These are phyloP conservation scores for Scomber scombrus DNA, from an alignment of 2,113 vertebrate species.

Conservation along the genomic window DNA sequence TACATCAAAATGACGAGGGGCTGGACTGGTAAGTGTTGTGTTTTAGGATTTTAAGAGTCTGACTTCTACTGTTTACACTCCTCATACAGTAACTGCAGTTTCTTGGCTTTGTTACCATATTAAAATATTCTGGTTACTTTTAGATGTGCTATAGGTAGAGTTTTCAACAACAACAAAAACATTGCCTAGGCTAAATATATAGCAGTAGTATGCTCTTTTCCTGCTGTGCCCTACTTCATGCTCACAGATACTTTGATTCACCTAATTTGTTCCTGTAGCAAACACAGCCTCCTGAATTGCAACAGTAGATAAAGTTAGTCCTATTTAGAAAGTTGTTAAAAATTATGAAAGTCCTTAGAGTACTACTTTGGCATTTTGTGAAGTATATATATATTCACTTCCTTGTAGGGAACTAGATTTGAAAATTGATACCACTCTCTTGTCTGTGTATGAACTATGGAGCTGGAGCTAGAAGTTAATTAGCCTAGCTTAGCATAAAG, in stretches of 20 bases:
- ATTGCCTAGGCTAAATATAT: neutral
- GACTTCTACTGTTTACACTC: constrained; percentile 5
- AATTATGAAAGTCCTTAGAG: too few relatives aligned
- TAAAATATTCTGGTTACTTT: neutral
- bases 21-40: neutral
- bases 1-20: neutral
- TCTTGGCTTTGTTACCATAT: neutral
- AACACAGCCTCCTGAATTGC: neutral
- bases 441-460: too few relatives aligned
- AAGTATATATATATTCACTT: too few relatives aligned
- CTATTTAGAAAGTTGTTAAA: too few relatives aligned
- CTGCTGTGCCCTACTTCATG: too few relatives aligned
- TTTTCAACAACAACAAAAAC: neutral
- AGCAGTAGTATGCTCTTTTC: neutral
- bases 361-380: too few relatives aligned
- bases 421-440: too few relatives aligned
- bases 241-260: neutral
- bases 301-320: too few relatives aligned
- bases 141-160: neutral
- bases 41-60: neutral
- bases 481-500: neutral
- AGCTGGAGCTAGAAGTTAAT: too few relatives aligned
- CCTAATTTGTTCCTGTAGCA: too few relatives aligned
- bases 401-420: too few relatives aligned
- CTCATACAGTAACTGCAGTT: neutral